phyloP scores from a whole-genome alignment of 2,797 vertebrate genomes.

The Macropodus opercularis region DNA sequence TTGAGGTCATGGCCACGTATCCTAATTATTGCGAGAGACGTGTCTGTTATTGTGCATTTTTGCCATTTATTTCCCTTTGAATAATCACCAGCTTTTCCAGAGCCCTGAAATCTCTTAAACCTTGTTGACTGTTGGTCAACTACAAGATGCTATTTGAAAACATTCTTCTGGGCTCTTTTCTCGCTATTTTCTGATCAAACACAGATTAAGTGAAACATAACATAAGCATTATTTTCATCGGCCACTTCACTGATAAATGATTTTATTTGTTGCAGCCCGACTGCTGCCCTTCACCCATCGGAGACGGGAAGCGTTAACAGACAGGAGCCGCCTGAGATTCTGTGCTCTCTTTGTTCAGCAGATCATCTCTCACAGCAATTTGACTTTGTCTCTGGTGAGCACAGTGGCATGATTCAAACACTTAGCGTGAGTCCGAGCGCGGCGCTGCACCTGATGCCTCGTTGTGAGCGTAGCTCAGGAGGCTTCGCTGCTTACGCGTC shows the following conservation, averaged over 20 bases:
- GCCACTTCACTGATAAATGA: no score
- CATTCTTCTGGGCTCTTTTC: background rate
- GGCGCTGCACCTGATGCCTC: slow-evolving; percentile 62
- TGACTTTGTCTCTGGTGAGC: slow-evolving; percentile 41
- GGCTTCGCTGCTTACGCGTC: slow-evolving; percentile 1
- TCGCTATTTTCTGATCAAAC: background rate
- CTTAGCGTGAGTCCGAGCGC: slow-evolving; percentile 40
- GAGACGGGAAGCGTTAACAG: slow-evolving; percentile 45
- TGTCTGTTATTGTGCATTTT: no score
- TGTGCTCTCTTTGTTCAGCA: slow-evolving; percentile 23
- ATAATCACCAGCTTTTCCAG: no score
- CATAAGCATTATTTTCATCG: background rate
- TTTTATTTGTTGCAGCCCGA: no score
- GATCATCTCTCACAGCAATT: slow-evolving; percentile 41
- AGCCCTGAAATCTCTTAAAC: no score
- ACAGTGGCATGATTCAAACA: slow-evolving; percentile 45
- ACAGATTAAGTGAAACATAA: background rate
- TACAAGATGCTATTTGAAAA: background rate
- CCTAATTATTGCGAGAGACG: no score
- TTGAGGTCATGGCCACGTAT: no score
- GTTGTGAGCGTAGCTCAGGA: slow-evolving; percentile 28
- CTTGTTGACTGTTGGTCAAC: no score
- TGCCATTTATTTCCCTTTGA: no score
- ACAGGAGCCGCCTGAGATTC: slow-evolving; percentile 24
- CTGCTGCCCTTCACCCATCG: slow-evolving; percentile 20